Conservation (phyloP, 2,888 invertebrate species). For the Zygogramma bicolorata region DNA sequence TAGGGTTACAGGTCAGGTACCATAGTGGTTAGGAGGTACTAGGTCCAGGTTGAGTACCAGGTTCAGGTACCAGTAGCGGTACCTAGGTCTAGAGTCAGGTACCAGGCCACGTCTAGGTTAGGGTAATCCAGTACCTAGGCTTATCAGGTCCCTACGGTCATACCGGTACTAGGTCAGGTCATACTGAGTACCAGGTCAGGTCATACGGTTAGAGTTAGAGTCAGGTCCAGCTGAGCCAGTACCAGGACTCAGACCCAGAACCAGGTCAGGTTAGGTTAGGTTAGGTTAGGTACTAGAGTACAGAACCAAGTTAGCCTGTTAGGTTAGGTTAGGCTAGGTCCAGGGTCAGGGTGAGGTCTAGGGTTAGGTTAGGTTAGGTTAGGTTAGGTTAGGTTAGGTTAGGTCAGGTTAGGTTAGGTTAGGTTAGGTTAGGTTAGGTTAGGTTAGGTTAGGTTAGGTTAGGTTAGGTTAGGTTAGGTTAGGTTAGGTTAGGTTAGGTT, state of each 20-base stretch:
- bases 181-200: neutral
- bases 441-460: neutral
- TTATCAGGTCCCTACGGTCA: no score
- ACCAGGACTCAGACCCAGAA: no score
- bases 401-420: neutral
- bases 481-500: neutral
- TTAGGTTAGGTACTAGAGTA: neutral
- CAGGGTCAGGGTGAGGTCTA: neutral
- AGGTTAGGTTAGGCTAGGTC: neutral
- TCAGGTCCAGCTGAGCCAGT: neutral
- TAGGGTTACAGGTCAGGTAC: no score
- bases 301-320: no score
- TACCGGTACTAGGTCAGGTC: slow-evolving; percentile 7
- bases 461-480: neutral
- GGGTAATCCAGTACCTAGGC: no score
- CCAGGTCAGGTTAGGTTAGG: slow-evolving; percentile 39
- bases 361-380: neutral
- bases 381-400: neutral
- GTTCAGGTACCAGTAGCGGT: no score
- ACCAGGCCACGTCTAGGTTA: no score
- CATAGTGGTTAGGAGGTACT: no score
- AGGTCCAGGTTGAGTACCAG: no score
- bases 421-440: neutral
- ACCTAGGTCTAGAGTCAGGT: no score
- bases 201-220: slow-evolving; percentile 10